phyloP scores from a whole-genome alignment of 2,888 invertebrate genomes.

The Timandra comae region DNA sequence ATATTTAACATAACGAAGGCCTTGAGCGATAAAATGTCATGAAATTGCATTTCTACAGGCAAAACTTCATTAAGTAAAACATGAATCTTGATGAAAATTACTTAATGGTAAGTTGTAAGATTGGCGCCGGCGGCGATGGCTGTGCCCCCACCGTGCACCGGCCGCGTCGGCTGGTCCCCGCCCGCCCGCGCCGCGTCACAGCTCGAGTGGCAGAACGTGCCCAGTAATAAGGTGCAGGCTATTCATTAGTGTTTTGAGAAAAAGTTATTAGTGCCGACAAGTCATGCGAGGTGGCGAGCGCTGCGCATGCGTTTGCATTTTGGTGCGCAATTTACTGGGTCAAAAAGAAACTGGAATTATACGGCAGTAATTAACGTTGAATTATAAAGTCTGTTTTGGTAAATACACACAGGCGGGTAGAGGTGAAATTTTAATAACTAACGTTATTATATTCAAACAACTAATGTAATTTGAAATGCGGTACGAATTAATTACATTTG shows the following conservation, averaged over 20 bases:
- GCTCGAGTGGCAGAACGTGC: conserved; percentile 64
- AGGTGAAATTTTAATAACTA: background rate
- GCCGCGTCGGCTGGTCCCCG: conserved; percentile 22
- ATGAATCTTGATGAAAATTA: conserved; percentile 59
- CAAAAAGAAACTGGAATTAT: conserved; percentile 29
- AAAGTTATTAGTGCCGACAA: conserved; percentile 63
- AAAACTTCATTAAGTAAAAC: conserved; percentile 41
- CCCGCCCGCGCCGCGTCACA: conserved; percentile 15
- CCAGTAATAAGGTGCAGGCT: conserved; percentile 64
- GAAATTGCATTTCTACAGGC: conserved; percentile 28
- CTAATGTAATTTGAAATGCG: too few species aligned
- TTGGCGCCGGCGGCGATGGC: conserved; percentile 40
- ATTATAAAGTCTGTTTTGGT: background rate
- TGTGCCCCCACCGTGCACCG: too few species aligned
- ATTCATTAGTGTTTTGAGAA: conserved; percentile 74
- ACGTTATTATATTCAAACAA: background rate
- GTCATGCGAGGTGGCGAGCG: conserved; percentile 40
- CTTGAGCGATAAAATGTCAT: conserved; percentile 20
- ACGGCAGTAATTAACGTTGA: conserved; percentile 8
- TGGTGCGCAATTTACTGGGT: conserved; percentile 49
- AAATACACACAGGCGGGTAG: too few species aligned
- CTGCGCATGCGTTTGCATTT: conserved; percentile 66
- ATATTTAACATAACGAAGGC: background rate
- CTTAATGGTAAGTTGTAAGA: conserved; percentile 55
- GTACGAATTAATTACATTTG: too few species aligned